These are phyloP conservation scores for Magallana gigas DNA, from an alignment of 1,140 invertebrate species.

Conservation along the genomic window DNA sequence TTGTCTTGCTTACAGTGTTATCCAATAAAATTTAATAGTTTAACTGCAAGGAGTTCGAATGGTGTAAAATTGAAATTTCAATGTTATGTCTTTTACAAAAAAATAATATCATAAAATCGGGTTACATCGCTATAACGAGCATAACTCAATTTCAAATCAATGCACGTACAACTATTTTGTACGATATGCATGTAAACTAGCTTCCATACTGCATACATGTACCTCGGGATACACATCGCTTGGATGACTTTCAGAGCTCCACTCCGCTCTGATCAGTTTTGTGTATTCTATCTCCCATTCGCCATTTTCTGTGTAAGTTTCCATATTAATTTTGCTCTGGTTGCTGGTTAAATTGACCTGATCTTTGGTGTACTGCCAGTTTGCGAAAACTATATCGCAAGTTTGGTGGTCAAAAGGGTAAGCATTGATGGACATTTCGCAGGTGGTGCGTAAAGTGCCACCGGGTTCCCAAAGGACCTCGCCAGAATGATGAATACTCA, in stretches of 20 bases:
- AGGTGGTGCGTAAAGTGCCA: constrained; percentile 97
- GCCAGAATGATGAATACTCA: constrained; percentile 86
- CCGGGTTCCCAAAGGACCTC: constrained; percentile 97
- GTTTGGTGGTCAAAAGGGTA: constrained; percentile 63
- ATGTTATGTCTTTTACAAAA: no score
- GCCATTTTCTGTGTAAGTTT: constrained; percentile 40
- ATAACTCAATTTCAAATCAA: no score
- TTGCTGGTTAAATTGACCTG: neutral
- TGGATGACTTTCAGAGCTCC: neutral
- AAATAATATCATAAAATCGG: no score
- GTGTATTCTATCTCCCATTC: constrained; percentile 46
- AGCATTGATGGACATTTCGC: constrained; percentile 82
- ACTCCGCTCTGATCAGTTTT: neutral
- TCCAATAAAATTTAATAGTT: no score
- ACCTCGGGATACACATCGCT: constrained; percentile 40
- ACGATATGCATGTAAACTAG: no score
- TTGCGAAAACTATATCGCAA: constrained; percentile 55
- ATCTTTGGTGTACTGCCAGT: constrained; percentile 45
- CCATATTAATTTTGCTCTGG: neutral
- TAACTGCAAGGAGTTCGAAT: no score
- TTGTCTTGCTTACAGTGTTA: no score
- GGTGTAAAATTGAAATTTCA: no score
- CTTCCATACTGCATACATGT: no score
- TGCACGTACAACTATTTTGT: no score
- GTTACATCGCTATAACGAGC: no score